Evolutionary conservation across 2,797 vertebrate species (phyloP), one percentile per base, ranked within the genome.

Genomic region (Acanthornis magna): DNA sequence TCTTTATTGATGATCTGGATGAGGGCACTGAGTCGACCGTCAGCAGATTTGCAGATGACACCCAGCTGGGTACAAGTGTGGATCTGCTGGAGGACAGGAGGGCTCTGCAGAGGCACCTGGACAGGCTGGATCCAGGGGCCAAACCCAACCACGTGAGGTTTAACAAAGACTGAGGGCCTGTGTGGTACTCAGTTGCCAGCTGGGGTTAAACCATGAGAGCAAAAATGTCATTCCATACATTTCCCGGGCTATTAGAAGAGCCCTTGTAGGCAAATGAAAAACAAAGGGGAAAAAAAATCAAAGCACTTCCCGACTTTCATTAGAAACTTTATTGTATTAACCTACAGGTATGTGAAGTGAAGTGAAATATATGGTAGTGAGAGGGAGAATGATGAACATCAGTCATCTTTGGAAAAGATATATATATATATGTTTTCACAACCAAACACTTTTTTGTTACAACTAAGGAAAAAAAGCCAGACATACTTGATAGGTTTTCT

Each of bases 321-420:
- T 97, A 96, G 91, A 95, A 98, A 97, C 42, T 97, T 97, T 97
- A 97, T 97, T 97, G 88, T 60, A 93, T 96, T 93, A 94, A 94
- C 85, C 93, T 97, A 96, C 82, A 96, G 78, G 90, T 66, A 95
- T 43, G 73, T 95, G 92, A 93, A 88, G 43, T 82, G 71, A 94
- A 95, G 94, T 71, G 73, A 76, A 89, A 54, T 91, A 97, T 85
- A 91, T 89, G 78, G 77, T 85, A 89, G 71, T 36, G 50, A 66
- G 86, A 63, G 53, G 86, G 71, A 95, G 82, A 85, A 91, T 84
- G 91, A 95, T 91, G 92, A 94, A 81, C 78, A 85, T 92, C 90
- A 76, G 77, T 94, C 85, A 93, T 97, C 94, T 97, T 97, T 97
- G 96, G 96, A 97, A 97, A 97, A 96, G 23, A 96, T 67, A 96